Base-by-base conservation (phyloP, 2,888 invertebrate genomes). In the Alitta virens region DNA sequence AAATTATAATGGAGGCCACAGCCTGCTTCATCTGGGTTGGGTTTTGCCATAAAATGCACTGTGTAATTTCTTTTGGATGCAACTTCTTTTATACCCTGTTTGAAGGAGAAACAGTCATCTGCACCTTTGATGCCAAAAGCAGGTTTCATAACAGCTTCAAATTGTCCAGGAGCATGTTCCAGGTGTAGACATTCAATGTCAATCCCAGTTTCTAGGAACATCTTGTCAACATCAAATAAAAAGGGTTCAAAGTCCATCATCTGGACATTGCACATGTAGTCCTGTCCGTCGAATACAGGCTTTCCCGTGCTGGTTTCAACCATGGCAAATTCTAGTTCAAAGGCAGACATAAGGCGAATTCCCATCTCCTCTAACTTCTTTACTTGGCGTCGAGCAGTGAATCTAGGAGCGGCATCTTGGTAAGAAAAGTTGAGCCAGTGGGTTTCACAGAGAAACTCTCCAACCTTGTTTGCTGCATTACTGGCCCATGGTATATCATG, bases 31-130 rank as follows among this genome's bases (percentile, higher is more conserved):
- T 42, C 26, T 9, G 46, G 46, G n/a, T 46, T 46, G n/a, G 46
- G 46, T 21, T 46, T 46, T 9, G 46, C 46, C 46, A 46, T 46
- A 16, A 46, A 46, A 46, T 46, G n/a, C 5, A 21, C 46, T 7
- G n/a, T 21, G 7, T 18, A 21, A 21, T 21, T 21, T 5, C 21
- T 46, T 46, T 46, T n/a, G 5, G n/a, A 3, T n/a, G 46, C n/a
- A 5, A 68, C 54, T 52, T 70, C 70, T 50, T 68, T 70, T 9
- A 62, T 62, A 12, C 46, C 63, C 21, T 64, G 56, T 46, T 68
- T 70, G 16, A 66, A 43, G 2, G 51, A 12, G 55, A 70, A 59
- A 50, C 58, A 51, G n/a, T 64, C 26, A 54, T 70, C 70, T 7
- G 60, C 61, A 21, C 63, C 25, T 21, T 56, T 23, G 3, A 70